Evolutionary conservation across 2,797 vertebrate genomes (phyloP), one percentile per base, ranked within the genome.

Genomic region (Aphelocoma californica): DNA sequence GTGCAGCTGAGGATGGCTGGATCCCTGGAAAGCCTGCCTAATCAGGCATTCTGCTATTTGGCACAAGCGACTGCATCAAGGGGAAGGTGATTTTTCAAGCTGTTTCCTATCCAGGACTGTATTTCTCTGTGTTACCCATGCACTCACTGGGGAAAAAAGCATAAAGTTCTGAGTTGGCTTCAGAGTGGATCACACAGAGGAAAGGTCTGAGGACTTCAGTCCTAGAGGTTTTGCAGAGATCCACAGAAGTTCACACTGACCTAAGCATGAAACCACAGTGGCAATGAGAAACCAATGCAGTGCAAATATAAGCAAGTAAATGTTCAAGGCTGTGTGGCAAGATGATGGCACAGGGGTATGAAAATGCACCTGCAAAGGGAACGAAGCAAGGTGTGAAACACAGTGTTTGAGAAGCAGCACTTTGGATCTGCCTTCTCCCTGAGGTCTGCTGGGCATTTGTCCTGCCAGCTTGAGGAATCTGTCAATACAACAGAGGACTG

Each of bases 1-100:
- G 92, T 72, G 88, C 88, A 90, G 80, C 90, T 79, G 70, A 95
- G 92, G 90, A 90, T 77, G 90, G 58, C 18, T 7, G 0, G 26
- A 72, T 90, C 88, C 85, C 73, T 88, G 86, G 73, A 81, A 88
- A 90, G 62, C 44, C 70, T 91, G 93, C 62, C 70, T 94, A 79
- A 95, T 93, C 88, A 86, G 86, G 86, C 92, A 51, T 58, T 88
- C 50, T 84, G 54, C 47, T 79, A 9, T 51, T 69, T 93, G 94
- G 86, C 92, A 94, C 70, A 66, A 94, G 51, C 5, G 34, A 58
- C 58, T 72, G 70, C 54, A 18, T n/a, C 86, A 42, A 26, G 66
- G 66, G 38, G 56, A 92, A 73, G 66, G 77, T 53, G 62, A 81
- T 90, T 95, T 95, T 93, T 86, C 11, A 6, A 3, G 32, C 77